phyloP scores from a whole-genome alignment of 1,140 invertebrate genomes.

The Plectrocnemia conspersa region DNA sequence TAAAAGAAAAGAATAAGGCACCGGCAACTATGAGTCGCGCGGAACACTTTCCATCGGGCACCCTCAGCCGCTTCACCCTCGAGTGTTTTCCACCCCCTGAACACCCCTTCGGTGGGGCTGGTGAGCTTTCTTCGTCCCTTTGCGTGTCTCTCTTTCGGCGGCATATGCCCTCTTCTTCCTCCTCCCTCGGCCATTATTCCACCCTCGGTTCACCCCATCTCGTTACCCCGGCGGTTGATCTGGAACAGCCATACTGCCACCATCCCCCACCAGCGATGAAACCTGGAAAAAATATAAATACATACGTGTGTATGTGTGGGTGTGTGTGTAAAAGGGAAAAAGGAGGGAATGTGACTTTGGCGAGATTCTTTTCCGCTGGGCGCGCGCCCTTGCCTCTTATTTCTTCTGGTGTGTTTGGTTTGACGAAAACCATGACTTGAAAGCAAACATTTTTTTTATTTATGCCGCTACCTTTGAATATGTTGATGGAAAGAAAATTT shows the following conservation, averaged over 20 bases:
- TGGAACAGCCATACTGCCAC: slow-evolving; percentile 25
- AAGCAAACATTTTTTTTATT: too few relatives aligned
- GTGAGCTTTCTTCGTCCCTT: background rate
- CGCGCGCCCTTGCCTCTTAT: slow-evolving; percentile 1
- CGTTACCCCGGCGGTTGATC: slow-evolving; percentile 29
- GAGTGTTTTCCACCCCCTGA: slow-evolving; percentile 20
- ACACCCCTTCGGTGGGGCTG: background rate
- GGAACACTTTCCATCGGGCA: slow-evolving; percentile 7
- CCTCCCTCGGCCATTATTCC: slow-evolving; percentile 17
- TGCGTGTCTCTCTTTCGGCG: too few relatives aligned
- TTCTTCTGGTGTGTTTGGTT: background rate
- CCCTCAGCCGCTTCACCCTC: background rate
- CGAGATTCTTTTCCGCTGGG: slow-evolving; percentile 15
- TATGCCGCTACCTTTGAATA: too few relatives aligned
- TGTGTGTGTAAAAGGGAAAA: slow-evolving; percentile 7
- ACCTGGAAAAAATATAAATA: slow-evolving; percentile 18
- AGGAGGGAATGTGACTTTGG: slow-evolving; percentile 14
- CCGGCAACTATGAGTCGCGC: slow-evolving; percentile 21
- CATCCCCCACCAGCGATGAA: slow-evolving; percentile 11
- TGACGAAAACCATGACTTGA: background rate
- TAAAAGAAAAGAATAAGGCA: slow-evolving; percentile 18
- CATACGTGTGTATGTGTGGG: slow-evolving; percentile 1
- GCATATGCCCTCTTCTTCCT: slow-evolving; percentile 7
- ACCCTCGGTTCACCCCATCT: slow-evolving; percentile 18
- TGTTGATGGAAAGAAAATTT: too few relatives aligned